Conservation (phyloP, 2,888 invertebrate species). For the Amblyjoppa fuscipennis region DNA sequence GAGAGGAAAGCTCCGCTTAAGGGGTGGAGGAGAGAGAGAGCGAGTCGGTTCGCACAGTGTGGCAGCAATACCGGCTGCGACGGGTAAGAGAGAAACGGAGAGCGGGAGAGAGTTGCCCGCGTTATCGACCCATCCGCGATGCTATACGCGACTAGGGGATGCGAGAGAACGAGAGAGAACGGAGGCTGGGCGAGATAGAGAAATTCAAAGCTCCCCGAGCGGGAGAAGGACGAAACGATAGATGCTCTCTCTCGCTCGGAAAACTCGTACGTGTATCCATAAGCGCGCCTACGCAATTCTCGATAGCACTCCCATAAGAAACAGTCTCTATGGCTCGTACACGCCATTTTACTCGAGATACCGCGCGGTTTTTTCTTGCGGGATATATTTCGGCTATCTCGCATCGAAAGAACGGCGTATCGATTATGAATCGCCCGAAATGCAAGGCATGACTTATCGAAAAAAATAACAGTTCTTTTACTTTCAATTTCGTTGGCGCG, state of each 20-base stretch:
- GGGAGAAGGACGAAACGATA: conserved; percentile 24
- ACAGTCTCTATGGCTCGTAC: neutral
- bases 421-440: neutral
- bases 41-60: conserved; percentile 20
- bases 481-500: neutral
- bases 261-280: conserved; percentile 34
- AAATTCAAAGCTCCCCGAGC: conserved; percentile 9
- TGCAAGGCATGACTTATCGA: neutral
- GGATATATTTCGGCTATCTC: neutral
- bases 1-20: conserved; percentile 81
- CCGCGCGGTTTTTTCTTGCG: neutral
- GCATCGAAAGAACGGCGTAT: neutral
- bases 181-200: conserved; percentile 12
- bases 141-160: conserved; percentile 75
- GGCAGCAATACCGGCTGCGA: conserved; percentile 80
- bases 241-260: conserved; percentile 11
- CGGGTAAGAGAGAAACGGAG: conserved; percentile 71
- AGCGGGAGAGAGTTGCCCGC: conserved; percentile 77
- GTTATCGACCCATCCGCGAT: conserved; percentile 83
- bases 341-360: neutral
- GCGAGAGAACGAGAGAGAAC: conserved; percentile 7
- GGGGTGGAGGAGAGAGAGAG: conserved; percentile 57
- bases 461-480: neutral
- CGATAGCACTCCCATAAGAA: neutral
- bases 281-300: conserved; percentile 2